Conservation (phyloP, 2,113 vertebrate genomes). For the Bubalus kerabau region DNA sequence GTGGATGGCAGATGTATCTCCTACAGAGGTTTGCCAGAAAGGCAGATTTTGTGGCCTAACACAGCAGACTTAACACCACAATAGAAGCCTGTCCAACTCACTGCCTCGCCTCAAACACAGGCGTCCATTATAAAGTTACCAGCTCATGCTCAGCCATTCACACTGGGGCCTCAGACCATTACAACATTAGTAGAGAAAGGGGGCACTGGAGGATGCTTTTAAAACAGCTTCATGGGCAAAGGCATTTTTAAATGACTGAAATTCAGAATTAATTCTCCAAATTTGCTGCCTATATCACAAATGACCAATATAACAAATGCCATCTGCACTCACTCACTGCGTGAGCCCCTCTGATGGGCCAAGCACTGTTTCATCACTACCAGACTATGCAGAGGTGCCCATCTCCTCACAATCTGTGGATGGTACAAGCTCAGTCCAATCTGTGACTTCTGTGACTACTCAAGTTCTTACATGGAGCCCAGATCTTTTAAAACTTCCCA, state of each 20-base stretch:
- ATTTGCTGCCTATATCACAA: background rate
- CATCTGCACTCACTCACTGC: too few species aligned
- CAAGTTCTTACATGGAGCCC: background rate
- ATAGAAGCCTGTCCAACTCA: background rate
- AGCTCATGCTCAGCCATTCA: background rate
- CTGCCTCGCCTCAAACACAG: constrained; percentile 30
- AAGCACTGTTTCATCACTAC: background rate
- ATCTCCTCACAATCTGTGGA: too few species aligned
- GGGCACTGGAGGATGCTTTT: background rate
- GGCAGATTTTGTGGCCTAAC: background rate
- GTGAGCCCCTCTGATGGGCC: background rate
- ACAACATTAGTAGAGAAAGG: background rate
- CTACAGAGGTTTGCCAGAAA: background rate
- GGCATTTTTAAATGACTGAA: background rate
- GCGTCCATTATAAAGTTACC: constrained; percentile 13
- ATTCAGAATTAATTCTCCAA: background rate
- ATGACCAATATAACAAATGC: background rate
- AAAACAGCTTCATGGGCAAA: background rate
- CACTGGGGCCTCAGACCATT: background rate
- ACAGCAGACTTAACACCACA: background rate
- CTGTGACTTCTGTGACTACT: background rate
- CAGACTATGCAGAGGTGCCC: too few species aligned
- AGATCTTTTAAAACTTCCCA: background rate
- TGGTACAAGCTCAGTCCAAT: background rate
- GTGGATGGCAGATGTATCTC: background rate